These are phyloP conservation scores for Nebria ingens DNA, from an alignment of 1,140 invertebrate genomes.

Conservation along the genomic window DNA sequence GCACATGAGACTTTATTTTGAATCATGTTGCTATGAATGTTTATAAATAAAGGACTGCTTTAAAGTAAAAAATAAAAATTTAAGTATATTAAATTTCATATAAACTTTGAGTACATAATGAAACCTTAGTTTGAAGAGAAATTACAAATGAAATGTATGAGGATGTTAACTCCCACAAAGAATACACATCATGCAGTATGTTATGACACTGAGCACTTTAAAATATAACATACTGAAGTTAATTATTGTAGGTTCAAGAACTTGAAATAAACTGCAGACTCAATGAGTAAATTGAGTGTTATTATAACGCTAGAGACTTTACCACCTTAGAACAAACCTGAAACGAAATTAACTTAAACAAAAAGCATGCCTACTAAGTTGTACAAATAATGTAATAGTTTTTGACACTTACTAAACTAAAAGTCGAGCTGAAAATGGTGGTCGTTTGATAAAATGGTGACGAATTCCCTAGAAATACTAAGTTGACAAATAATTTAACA, in stretches of 20 bases:
- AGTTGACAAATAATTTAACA: not conserved
- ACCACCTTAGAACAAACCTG: not conserved
- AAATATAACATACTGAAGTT: not conserved
- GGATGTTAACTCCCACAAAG: not conserved
- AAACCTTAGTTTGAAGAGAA: no score
- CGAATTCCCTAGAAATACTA: no score
- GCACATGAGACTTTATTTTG: no score
- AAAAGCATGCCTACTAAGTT: not conserved
- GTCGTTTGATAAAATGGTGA: no score
- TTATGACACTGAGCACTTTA: not conserved
- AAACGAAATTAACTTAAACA: not conserved
- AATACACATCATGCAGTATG: not conserved
- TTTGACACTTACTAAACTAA: no score
- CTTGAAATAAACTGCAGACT: not conserved
- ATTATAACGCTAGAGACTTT: not conserved
- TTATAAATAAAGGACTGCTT: no score
- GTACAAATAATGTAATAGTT: not conserved
- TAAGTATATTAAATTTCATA: no score
- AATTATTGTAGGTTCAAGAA: not conserved
- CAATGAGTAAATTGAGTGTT: not conserved
- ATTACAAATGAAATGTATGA: not conserved
- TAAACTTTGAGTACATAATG: no score
- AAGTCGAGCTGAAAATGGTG: no score
- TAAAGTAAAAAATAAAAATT: no score
- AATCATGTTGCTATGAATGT: no score